Percentiles rank a stretch among this genome's conserved stretches.
phyloP scores from a whole-genome alignment of 2,797 vertebrate genomes.

The Iguana delicatissima region DNA sequence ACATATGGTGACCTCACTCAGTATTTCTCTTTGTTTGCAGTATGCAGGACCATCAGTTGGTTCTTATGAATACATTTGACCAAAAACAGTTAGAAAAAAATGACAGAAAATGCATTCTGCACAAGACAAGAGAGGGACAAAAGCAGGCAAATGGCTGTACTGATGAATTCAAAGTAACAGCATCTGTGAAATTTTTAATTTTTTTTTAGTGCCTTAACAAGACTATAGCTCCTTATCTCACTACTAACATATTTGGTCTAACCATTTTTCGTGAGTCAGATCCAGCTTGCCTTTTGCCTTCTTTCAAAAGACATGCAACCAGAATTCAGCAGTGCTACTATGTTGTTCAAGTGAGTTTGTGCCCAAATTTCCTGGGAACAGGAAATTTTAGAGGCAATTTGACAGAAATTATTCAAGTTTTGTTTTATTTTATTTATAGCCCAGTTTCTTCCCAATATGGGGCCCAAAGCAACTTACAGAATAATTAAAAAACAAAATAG shows the following conservation, averaged over 20 bases:
- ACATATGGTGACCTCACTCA: slow-evolving; percentile 27
- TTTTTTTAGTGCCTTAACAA: not conserved
- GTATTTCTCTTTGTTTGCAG: slow-evolving; percentile 10
- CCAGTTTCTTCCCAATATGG: no score
- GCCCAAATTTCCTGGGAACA: not conserved
- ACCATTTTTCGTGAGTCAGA: not conserved
- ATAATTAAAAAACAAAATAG: no score
- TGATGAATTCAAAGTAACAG: slow-evolving; percentile 12
- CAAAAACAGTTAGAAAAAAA: not conserved
- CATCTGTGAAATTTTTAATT: not conserved
- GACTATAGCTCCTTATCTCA: not conserved
- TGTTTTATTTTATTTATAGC: no score
- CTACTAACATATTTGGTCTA: not conserved
- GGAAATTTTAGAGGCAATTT: no score
- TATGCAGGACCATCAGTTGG: not conserved
- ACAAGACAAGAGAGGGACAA: not conserved
- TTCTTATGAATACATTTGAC: slow-evolving; percentile 13
- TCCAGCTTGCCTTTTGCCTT: not conserved
- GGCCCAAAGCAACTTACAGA: no score
- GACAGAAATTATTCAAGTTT: no score
- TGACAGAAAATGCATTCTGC: not conserved
- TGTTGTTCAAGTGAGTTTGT: not conserved
- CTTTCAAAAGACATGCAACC: not conserved
- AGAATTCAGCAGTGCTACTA: not conserved
- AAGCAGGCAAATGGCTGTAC: not conserved